Base-by-base conservation (phyloP, 2,888 invertebrate genomes). In the Agrotis clavis region DNA sequence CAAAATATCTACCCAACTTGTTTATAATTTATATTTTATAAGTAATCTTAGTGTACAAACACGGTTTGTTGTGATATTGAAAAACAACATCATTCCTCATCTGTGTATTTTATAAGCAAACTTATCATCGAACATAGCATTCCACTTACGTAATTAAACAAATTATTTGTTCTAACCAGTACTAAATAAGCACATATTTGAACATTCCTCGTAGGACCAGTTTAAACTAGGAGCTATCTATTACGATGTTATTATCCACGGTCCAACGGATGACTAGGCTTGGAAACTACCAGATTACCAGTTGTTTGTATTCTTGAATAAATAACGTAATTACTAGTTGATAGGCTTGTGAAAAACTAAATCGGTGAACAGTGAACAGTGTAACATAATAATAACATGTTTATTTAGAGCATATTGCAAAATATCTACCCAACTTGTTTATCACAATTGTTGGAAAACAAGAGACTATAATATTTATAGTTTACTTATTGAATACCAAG, bases 171-270 rank as follows among this genome's bases (percentile, higher is more conserved):
- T 81, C 35, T 63, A 72, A 65, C 73, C 70, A 65, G 57, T 73
- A 41, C 41, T 41, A 73, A 64, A 78, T 53, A 48, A 11, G 62
- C 62, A 71, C 63, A 53, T 68, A 73, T 81, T 82, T 77, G 75
- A 78, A 59, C 74, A 82, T 81, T 67, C 74, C 54, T 67, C 19
- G 41, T 65, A 66, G 51, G 71, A 77, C 79, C 51, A 64, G 78
- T 83, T 74, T 60, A 56, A 66, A 68, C 63, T 79, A 75, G 71
- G 35, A 68, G 63, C 50, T 61, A 67, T 68, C 30, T 75, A 79
- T 82, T 84, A 64, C 79, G 67, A 72, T 71, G 73, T 79, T 63
- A 77, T 79, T 73, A 74, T 84, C 74, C 77, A 81, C 83, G 89
- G 74, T 79, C 80, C 71, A 84, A 83, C 82, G 76, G 77, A 76